phyloP scores from a whole-genome alignment of 1,140 invertebrate species.

The Drosophila mojavensis region DNA sequence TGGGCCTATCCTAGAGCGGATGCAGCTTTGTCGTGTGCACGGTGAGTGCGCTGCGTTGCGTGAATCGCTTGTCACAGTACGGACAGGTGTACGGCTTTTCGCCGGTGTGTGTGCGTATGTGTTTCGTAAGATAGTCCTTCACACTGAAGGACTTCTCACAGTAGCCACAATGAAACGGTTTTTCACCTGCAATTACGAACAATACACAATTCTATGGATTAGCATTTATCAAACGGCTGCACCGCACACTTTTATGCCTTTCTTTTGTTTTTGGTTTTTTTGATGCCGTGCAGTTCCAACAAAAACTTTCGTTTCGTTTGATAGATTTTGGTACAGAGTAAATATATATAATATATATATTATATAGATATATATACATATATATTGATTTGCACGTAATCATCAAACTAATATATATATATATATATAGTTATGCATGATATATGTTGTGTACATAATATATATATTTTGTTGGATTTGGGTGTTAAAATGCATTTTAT shows the following conservation, averaged over 20 bases:
- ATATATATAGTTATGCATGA: conserved; percentile 9
- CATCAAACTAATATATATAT: conserved; percentile 38
- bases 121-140: conserved; percentile 83
- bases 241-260: conserved; percentile 18
- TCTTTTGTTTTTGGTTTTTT: conserved; percentile 3
- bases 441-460: conserved; percentile 42
- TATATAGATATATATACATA: conserved; percentile 27
- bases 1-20: conserved; percentile 83
- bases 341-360: conserved; percentile 53
- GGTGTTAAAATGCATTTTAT: conserved; percentile 72
- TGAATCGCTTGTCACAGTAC: conserved; percentile 82
- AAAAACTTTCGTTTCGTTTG: conserved; percentile 61
- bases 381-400: conserved; percentile 47
- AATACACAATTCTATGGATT: conserved; percentile 53
- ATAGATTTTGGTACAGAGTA: conserved; percentile 69
- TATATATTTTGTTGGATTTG: conserved; percentile 35
- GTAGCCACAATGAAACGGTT: conserved; percentile 80
- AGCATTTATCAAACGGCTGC: conserved; percentile 45
- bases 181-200: conserved; percentile 75
- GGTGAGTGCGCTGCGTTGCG: conserved; percentile 79
- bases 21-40: conserved; percentile 83
- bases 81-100: conserved; percentile 83
- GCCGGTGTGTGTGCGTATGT: conserved; percentile 83
- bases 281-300: conserved; percentile 75
- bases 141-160: conserved; percentile 83